These are phyloP conservation scores for Anhinga rufa DNA, from an alignment of 2,113 vertebrate species.

Conservation along the genomic window DNA sequence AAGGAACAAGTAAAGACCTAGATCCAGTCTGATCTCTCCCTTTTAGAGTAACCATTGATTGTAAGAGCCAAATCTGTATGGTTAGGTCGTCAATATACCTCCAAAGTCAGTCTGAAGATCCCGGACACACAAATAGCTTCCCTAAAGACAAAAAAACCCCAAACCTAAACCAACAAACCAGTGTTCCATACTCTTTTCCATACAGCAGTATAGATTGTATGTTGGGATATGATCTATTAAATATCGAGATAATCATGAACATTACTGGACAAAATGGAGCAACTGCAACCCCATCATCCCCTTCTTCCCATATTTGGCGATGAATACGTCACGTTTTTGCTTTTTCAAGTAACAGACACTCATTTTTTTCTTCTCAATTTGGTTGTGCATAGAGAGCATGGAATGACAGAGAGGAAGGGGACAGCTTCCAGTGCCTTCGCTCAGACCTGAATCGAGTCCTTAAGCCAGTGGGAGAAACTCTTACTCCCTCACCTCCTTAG, in stretches of 20 bases:
- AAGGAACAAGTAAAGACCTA: background rate
- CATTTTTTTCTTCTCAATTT: background rate
- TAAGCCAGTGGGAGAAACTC: background rate
- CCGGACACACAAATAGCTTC: background rate
- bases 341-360: background rate
- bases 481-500: background rate
- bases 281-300: background rate
- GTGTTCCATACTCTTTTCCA: background rate
- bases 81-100: background rate
- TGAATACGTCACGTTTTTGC: accelerated
- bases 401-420: background rate
- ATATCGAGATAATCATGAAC: background rate
- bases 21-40: background rate
- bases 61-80: background rate
- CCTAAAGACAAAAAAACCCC: too few relatives aligned
- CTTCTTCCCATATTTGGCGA: background rate
- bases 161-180: too few relatives aligned
- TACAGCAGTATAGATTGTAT: background rate
- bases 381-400: background rate
- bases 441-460: background rate
- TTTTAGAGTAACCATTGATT: background rate
- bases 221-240: background rate
- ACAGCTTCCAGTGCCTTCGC: background rate
- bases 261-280: background rate
- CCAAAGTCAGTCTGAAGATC: background rate